phyloP scores from a whole-genome alignment of 2,888 invertebrate species.

The Herminia tarsipennalis region DNA sequence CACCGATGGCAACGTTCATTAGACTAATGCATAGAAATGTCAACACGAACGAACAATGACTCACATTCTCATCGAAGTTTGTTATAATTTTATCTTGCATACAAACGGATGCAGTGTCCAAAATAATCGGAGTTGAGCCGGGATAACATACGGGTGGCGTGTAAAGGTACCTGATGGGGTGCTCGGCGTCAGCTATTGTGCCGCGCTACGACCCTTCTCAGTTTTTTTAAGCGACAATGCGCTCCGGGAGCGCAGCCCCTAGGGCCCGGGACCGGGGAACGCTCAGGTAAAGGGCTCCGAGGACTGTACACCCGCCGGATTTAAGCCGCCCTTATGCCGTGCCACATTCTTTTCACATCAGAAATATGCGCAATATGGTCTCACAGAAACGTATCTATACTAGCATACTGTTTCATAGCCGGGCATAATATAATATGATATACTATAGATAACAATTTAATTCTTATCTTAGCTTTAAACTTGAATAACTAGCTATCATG shows the following conservation, averaged over 20 bases:
- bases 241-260: slow-evolving; percentile 70
- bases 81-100: slow-evolving; percentile 2
- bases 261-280: slow-evolving; percentile 38
- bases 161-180: slow-evolving; percentile 56
- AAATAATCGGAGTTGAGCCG: slow-evolving; percentile 12
- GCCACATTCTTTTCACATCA: slow-evolving; percentile 54
- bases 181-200: slow-evolving; percentile 63
- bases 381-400: slow-evolving; percentile 10
- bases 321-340: slow-evolving; percentile 54
- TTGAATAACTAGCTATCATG: slow-evolving; percentile 59
- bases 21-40: slow-evolving; percentile 2
- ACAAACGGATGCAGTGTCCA: slow-evolving; percentile 28
- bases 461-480: slow-evolving; percentile 48
- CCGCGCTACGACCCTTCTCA: slow-evolving; percentile 76
- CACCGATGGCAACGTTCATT: background rate
- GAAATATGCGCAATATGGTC: slow-evolving; percentile 38
- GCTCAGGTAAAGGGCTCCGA: slow-evolving; percentile 74
- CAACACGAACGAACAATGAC: slow-evolving; percentile 2
- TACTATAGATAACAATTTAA: no score
- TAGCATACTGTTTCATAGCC: background rate
- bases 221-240: slow-evolving; percentile 78
- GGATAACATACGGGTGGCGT: slow-evolving; percentile 47
- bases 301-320: slow-evolving; percentile 58
- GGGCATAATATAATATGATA: no score
- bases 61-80: slow-evolving; percentile 3